These are phyloP conservation scores for Lepus oiostolus DNA, from an alignment of 2,797 vertebrate species.

Conservation along the genomic window DNA sequence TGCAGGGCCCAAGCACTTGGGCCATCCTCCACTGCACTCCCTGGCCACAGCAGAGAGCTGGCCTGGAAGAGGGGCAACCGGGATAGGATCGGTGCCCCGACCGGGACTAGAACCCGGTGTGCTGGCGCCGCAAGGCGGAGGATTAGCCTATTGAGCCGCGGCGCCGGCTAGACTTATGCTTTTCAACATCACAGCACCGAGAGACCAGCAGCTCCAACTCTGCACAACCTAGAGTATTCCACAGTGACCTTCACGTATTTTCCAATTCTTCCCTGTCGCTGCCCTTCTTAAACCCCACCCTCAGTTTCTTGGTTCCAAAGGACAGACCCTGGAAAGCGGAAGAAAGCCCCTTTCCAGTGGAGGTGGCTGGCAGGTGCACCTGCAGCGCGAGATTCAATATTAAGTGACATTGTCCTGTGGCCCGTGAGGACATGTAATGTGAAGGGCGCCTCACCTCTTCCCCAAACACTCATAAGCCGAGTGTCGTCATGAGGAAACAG, in stretches of 20 bases:
- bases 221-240: not conserved
- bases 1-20: too few species aligned
- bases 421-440: not conserved
- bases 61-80: too few species aligned
- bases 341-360: not conserved
- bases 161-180: not conserved
- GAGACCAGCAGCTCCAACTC: not conserved
- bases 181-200: not conserved
- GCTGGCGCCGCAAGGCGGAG: too few species aligned
- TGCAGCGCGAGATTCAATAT: not conserved
- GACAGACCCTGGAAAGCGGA: not conserved
- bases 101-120: too few species aligned
- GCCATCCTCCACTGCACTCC: too few species aligned
- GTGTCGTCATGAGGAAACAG: conserved; percentile 6
- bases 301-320: not conserved
- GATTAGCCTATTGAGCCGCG: too few species aligned
- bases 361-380: not conserved
- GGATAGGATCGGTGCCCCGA: too few species aligned
- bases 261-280: not conserved
- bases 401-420: not conserved
- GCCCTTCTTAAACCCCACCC: conserved; percentile 5
- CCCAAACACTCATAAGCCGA: not conserved
- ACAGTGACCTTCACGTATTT: not conserved
- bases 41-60: too few species aligned
- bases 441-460: not conserved